Base-by-base conservation (phyloP, 2,797 vertebrate genomes). In the Toxotes lorentzi region DNA sequence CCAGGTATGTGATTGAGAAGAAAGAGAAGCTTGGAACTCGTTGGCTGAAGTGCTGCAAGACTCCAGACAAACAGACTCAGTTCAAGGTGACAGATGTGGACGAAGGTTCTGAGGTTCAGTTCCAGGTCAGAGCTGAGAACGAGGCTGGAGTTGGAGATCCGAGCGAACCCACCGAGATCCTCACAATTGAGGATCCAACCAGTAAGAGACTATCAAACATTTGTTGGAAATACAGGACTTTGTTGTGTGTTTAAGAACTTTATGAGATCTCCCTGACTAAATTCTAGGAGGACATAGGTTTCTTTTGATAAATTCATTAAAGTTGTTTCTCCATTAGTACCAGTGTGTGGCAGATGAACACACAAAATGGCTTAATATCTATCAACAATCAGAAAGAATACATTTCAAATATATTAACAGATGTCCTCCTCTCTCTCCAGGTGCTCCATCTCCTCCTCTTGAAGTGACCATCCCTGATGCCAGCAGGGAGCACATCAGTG, bases 61-160 rank as follows among this genome's bases (percentile, higher is more conserved):
- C 98, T 56, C 78, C 98, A 54, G 98, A 97, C 87, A 96, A 94
- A 66, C 95, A 99, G 23, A 96, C 96, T 89, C 95, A 96, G 81
- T 99, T 96, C 89, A 97, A 95, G 92, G 97, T 99, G 79, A 99
- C 97, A 1, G 98, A 99, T 76, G 97, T 99, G 73, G 99, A 99
- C 61, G 98, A 99, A 93, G 98, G 98, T 11, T 97, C 95, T 72
- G 98, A 99, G 79, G 97, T 99, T 51, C 98, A 99, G 89, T 99
- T 99, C 94, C 98, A 99, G 90, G 97, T 99, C 78, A 95, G 98
- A 86, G 98, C 98, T 65, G 98, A 99, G 95, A 99, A 99, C 50
- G 97, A 99, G 92, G 98, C 98, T 69, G 98, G 98, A 66, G 95
- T 98, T 66, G 98, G 98, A 76, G 96, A 99, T 73, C 97, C 98